Conservation (phyloP, 2,888 invertebrate species). For the Orthosia gracilis region DNA sequence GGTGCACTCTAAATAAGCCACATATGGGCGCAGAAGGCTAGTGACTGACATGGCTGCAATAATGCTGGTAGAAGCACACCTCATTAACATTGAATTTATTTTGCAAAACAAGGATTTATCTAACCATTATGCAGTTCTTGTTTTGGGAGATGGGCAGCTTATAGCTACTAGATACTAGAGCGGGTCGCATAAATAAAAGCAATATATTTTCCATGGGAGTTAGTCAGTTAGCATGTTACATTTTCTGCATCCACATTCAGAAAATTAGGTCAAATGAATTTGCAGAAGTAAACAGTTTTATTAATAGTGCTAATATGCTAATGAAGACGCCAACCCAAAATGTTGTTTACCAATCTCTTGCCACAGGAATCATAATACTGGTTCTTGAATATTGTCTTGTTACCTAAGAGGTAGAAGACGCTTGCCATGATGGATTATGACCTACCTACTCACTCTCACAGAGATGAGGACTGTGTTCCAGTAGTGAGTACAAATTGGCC, state of each 20-base stretch:
- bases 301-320: slow-evolving; percentile 24
- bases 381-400: no score
- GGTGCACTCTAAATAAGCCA: slow-evolving; percentile 67
- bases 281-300: slow-evolving; percentile 22
- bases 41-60: slow-evolving; percentile 39
- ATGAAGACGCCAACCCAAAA: background rate
- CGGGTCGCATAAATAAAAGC: background rate
- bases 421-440: no score
- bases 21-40: slow-evolving; percentile 70
- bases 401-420: no score
- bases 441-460: no score
- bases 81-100: slow-evolving; percentile 62
- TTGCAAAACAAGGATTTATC: slow-evolving; percentile 47
- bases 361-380: background rate
- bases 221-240: background rate
- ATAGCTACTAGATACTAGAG: background rate
- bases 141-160: slow-evolving; percentile 26
- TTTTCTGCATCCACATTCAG: background rate
- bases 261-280: slow-evolving; percentile 28
- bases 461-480: no score
- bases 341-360: background rate
- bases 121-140: slow-evolving; percentile 27
- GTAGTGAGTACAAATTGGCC: no score
- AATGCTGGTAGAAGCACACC: slow-evolving; percentile 51
- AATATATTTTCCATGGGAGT: background rate